A percentile compares a stretch with the other conserved stretches of the same genome.
Evolutionary conservation across 2,797 vertebrate genomes (phyloP).

Genomic region (Amblyraja radiata): DNA sequence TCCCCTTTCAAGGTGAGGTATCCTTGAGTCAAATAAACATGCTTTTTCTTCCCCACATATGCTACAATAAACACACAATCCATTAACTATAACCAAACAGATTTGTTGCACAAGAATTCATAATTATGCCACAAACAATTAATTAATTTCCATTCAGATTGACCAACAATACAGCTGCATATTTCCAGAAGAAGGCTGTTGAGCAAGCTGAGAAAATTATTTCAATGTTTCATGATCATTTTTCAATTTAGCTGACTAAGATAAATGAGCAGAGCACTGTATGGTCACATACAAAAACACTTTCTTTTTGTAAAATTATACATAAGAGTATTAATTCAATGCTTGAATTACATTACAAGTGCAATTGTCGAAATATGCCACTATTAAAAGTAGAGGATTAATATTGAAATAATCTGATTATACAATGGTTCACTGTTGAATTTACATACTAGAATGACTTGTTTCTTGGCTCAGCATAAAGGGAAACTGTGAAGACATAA

Average conservation of each 20-base stretch:
- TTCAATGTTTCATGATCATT: not conserved
- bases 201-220: not conserved
- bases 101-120: not conserved
- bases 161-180: not conserved
- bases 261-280: not conserved
- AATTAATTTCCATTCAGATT: not conserved
- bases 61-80: not conserved
- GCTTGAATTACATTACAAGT: not conserved
- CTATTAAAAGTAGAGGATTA: not conserved
- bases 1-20: constrained; percentile 87
- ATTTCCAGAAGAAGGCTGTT: not conserved
- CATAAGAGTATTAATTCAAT: not conserved
- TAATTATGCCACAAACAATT: not conserved
- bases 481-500: not conserved
- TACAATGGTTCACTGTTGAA: not conserved
- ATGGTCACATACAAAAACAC: not conserved
- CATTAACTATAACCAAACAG: not conserved
- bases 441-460: not conserved
- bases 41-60: not conserved
- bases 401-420: not conserved
- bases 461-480: not conserved
- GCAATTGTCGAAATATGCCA: not conserved
- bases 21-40: not conserved
- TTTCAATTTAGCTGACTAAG: not conserved
- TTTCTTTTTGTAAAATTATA: not conserved